phyloP scores from a whole-genome alignment of 2,113 vertebrate species.

The Hepsetus odoe region DNA sequence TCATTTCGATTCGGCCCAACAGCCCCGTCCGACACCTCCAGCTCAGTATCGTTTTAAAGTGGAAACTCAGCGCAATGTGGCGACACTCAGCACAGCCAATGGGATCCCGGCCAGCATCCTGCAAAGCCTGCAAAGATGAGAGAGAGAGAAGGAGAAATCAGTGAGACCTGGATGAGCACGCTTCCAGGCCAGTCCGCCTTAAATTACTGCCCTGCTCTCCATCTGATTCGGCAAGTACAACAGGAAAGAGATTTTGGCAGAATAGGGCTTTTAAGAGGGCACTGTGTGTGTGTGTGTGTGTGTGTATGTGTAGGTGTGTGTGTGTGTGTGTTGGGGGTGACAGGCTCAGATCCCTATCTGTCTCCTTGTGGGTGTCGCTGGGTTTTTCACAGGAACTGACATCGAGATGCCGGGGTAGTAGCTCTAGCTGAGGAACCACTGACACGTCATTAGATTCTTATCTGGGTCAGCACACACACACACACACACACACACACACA shows the following conservation, averaged over 20 bases:
- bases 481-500: not conserved
- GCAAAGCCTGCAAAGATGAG: constrained; percentile 47
- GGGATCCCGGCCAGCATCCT: too few species aligned
- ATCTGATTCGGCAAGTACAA: constrained; percentile 8
- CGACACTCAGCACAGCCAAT: too few species aligned
- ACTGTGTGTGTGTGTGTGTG: constrained; percentile 22
- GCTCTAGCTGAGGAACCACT: constrained; percentile 53
- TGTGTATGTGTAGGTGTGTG: constrained; percentile 16
- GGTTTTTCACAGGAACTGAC: constrained; percentile 56
- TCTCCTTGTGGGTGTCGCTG: constrained; percentile 56
- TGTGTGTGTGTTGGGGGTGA: not conserved
- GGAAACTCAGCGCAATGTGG: too few species aligned
- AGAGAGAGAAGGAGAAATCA: not conserved
- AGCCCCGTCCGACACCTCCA: too few species aligned
- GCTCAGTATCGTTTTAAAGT: too few species aligned
- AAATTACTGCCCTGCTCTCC: constrained; percentile 48
- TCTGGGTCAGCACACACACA: constrained; percentile 49
- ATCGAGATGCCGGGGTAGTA: constrained; percentile 53
- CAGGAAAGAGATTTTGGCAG: constrained; percentile 26
- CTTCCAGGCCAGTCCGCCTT: constrained; percentile 47
- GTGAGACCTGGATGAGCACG: not conserved
- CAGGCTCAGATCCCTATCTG: constrained; percentile 67
- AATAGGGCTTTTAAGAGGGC: constrained; percentile 27
- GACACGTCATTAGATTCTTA: constrained; percentile 68
- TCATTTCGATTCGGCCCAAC: too few species aligned